These are phyloP conservation scores for Mimas tiliae DNA, from an alignment of 2,888 invertebrate species.

Conservation along the genomic window DNA sequence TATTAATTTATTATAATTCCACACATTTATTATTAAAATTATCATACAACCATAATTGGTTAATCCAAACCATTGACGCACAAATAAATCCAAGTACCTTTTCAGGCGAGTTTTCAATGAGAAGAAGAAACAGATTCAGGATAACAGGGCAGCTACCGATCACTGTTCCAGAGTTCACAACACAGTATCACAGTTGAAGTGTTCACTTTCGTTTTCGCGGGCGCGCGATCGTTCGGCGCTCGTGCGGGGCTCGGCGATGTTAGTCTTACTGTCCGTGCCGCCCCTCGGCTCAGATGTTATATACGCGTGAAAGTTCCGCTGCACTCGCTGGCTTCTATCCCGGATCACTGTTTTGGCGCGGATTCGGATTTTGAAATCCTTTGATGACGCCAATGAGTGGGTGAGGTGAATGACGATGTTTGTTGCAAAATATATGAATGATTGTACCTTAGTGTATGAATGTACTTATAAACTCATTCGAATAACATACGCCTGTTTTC, in stretches of 20 bases:
- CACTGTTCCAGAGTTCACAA: constrained; percentile 80
- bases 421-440: constrained; percentile 18
- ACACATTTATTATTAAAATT: no score
- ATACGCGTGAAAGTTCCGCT: constrained; percentile 82
- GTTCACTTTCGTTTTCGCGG: constrained; percentile 78
- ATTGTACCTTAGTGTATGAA: background rate
- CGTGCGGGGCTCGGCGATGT: constrained; percentile 56
- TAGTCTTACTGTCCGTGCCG: constrained; percentile 77
- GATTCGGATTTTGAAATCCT: constrained; percentile 74
- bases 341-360: constrained; percentile 67
- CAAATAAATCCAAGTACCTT: constrained; percentile 67
- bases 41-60: background rate
- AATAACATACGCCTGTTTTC: no score
- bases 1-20: no score
- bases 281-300: constrained; percentile 66
- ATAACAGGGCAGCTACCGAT: constrained; percentile 78
- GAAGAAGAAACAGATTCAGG: constrained; percentile 75
- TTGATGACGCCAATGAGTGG: constrained; percentile 62
- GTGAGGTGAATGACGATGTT: constrained; percentile 42
- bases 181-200: constrained; percentile 72
- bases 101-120: constrained; percentile 63
- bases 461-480: background rate
- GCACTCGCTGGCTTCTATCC: constrained; percentile 66
- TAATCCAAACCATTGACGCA: constrained; percentile 10
- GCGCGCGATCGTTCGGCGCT: constrained; percentile 45